Conservation (phyloP, 2,888 invertebrate species). For the Yponomeuta cagnagella region DNA sequence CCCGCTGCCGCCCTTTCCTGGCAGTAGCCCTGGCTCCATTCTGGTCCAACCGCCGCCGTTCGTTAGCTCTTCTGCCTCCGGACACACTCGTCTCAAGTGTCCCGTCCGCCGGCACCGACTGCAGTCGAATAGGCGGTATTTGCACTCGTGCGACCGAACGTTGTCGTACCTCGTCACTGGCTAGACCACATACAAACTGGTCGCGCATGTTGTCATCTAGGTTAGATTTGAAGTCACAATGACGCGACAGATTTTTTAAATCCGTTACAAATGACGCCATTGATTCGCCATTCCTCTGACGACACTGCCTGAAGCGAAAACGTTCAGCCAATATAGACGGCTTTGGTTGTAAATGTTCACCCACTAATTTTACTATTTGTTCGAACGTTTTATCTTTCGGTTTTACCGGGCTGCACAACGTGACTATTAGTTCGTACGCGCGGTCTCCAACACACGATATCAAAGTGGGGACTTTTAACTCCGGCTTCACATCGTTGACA, state of each 20-base stretch:
- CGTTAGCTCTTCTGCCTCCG: not conserved
- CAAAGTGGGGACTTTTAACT: conserved; percentile 16
- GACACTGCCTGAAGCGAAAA: not conserved
- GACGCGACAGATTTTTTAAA: conserved; percentile 16
- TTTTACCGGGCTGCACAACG: conserved; percentile 18
- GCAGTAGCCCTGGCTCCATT: no score
- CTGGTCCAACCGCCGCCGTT: no score
- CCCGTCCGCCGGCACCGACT: not conserved
- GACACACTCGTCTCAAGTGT: not conserved
- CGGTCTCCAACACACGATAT: conserved; percentile 13
- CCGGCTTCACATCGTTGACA: conserved; percentile 14
- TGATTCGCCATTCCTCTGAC: conserved; percentile 10
- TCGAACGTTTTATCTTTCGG: conserved; percentile 7
- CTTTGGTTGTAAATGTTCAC: conserved; percentile 10
- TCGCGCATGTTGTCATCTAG: conserved; percentile 27
- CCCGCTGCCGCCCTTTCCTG: no score
- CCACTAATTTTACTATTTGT: not conserved
- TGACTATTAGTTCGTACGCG: conserved; percentile 5
- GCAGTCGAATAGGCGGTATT: not conserved
- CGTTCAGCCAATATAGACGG: not conserved
- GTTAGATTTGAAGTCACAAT: conserved; percentile 8
- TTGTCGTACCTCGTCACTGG: conserved; percentile 21
- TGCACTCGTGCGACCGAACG: conserved; percentile 13
- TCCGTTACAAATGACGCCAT: conserved; percentile 16
- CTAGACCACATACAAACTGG: conserved; percentile 25